These are phyloP conservation scores for Alloscopus bannaensis DNA, from an alignment of 2,888 invertebrate genomes.

Conservation along the genomic window DNA sequence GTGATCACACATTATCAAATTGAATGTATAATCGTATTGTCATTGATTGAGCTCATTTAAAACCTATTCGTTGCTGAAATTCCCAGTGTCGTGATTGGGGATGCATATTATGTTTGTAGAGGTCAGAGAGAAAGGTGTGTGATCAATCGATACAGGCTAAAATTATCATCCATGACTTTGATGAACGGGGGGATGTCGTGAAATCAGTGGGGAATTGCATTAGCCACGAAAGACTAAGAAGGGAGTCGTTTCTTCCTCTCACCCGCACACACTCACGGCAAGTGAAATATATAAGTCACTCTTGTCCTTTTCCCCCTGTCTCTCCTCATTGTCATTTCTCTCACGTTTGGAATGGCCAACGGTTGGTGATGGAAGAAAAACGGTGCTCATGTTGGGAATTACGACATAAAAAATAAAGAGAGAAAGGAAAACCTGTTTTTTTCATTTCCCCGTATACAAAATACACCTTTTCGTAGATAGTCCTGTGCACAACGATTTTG, in stretches of 20 bases:
- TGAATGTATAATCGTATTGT: too few species aligned
- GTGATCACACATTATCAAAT: too few species aligned
- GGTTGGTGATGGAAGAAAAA: conserved; percentile 63
- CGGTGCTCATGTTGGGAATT: conserved; percentile 61
- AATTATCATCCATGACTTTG: conserved; percentile 58
- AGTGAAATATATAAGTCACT: conserved; percentile 40
- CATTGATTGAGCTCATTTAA: too few species aligned
- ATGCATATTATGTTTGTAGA: neutral
- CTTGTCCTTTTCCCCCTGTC: conserved; percentile 7
- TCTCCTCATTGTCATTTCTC: conserved; percentile 58
- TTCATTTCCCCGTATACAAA: neutral
- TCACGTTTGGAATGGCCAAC: conserved; percentile 63
- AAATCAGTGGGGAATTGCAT: conserved; percentile 33
- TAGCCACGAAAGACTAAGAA: neutral
- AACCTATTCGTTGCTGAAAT: too few species aligned
- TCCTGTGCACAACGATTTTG: conserved; percentile 39
- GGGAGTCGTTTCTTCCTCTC: neutral
- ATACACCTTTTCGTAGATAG: neutral
- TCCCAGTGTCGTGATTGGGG: too few species aligned
- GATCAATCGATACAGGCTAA: conserved; percentile 46
- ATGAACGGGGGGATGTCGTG: conserved; percentile 51
- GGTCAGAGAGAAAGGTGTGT: conserved; percentile 28
- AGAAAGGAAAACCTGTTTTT: conserved; percentile 8
- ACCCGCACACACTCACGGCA: neutral
- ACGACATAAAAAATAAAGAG: conserved; percentile 41